Base-by-base conservation (phyloP, 2,888 invertebrate genomes). In the Archips crataeganus region DNA sequence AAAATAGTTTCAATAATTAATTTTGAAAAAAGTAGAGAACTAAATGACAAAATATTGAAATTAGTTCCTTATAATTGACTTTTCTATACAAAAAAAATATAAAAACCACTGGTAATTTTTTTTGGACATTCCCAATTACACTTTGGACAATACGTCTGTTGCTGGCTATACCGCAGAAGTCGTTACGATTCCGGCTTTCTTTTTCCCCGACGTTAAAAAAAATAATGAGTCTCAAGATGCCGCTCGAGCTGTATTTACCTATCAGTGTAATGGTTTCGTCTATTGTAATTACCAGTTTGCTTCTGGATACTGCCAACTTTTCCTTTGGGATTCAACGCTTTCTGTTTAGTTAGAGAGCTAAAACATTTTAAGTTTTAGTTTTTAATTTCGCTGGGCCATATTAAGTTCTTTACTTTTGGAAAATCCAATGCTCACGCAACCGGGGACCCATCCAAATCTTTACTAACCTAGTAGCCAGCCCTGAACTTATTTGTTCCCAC, bases 171-270 rank as follows among this genome's bases (percentile, higher is more conserved):
- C 34, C 68, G 8, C 49, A 47, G 32, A 67, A 61, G 60, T 61
- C 59, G 60, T 60, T n/a, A 60, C 42, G 15, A 32, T 63, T 64
- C 59, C 47, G 63, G 64, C 57, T 45, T 64, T 42, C 32, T 36
- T 3, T 49, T 13, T 63, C 36, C 36, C n/a, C 75, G 76, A 79
- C 80, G 83, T 77, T 79, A 79, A 78, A 84, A 84, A 85, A 84
- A 80, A 74, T 78, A 86, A 86, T 75, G 75, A 75, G 72, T 75
- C 81, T 83, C 87, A 59, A 74, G 82, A 69, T 70, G 79, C 76
- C 78, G 71, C 79, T 86, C 79, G 75, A 79, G 77, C 79, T 79
- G 79, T 78, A 81, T 80, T 85, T 79, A 82, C 81, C 81, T 82
- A 81, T 60, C 68, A 68, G 36, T 63, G 23, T 75, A 77, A 79